Evolutionary conservation across 2,888 invertebrate genomes (phyloP).

Genomic region (Drosophila flavopinicola): DNA sequence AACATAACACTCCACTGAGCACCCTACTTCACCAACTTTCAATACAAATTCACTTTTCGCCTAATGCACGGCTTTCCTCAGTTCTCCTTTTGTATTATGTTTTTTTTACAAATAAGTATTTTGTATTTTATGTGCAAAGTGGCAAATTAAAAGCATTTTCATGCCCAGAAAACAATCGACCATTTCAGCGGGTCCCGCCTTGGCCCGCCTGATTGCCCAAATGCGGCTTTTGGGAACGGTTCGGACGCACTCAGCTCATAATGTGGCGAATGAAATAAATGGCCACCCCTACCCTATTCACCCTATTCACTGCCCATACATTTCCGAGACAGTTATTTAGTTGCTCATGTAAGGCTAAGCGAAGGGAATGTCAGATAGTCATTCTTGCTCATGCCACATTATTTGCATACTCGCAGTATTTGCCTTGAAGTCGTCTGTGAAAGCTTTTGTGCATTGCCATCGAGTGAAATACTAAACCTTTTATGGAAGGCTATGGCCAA

Average conservation of each 20-base stretch:
- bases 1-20: too few relatives aligned
- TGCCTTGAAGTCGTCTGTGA: slow-evolving; percentile 52
- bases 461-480: slow-evolving; percentile 72
- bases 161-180: slow-evolving; percentile 61
- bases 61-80: slow-evolving; percentile 7
- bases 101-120: slow-evolving; percentile 20
- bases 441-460: slow-evolving; percentile 40
- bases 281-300: neutral
- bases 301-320: neutral
- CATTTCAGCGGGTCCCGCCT: slow-evolving; percentile 57
- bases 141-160: slow-evolving; percentile 77
- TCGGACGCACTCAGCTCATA: slow-evolving; percentile 31
- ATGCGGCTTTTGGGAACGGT: slow-evolving; percentile 65
- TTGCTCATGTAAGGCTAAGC: slow-evolving; percentile 14
- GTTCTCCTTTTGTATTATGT: slow-evolving; percentile 1
- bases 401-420: slow-evolving; percentile 64
- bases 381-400: slow-evolving; percentile 33
- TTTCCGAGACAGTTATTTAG: slow-evolving; percentile 31
- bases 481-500: slow-evolving; percentile 47
- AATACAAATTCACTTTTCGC: slow-evolving; percentile 21
- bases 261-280: slow-evolving; percentile 17
- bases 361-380: slow-evolving; percentile 17
- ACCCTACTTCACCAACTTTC: neutral
- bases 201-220: slow-evolving; percentile 63
- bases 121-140: slow-evolving; percentile 44